Evolutionary conservation across 2,113 vertebrate species (phyloP).

Genomic region (Platichthys stellatus): DNA sequence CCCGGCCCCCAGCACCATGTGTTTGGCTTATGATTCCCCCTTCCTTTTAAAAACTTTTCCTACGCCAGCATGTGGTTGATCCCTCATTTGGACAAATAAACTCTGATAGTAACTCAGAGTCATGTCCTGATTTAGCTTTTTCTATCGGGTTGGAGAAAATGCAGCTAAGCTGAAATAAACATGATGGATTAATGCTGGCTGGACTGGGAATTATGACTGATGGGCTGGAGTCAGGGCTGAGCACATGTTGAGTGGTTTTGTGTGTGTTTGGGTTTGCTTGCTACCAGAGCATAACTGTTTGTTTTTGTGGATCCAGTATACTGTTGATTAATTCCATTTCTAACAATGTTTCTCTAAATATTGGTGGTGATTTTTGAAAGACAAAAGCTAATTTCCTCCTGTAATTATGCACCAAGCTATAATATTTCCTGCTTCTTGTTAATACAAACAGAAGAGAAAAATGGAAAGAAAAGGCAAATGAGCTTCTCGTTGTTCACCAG

Average conservation of each 20-base stretch:
- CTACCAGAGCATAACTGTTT: background rate
- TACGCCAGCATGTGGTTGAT: slow-evolving; percentile 61
- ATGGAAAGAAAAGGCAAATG: background rate
- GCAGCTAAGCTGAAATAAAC: slow-evolving; percentile 29
- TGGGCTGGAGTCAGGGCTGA: background rate
- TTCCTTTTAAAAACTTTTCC: slow-evolving; percentile 31
- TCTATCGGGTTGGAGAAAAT: slow-evolving; percentile 13
- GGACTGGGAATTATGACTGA: slow-evolving; percentile 31
- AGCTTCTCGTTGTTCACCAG: too few relatives aligned
- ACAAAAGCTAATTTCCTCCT: background rate
- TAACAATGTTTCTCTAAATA: background rate
- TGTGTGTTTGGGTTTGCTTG: slow-evolving; percentile 1
- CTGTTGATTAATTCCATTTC: background rate
- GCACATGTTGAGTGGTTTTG: background rate
- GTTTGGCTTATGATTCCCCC: slow-evolving; percentile 56
- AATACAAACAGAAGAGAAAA: background rate
- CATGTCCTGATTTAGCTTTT: slow-evolving; percentile 48
- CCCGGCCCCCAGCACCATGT: slow-evolving; percentile 53
- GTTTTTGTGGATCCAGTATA: background rate
- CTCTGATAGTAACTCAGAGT: slow-evolving; percentile 49
- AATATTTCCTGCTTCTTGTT: background rate
- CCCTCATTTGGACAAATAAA: slow-evolving; percentile 63
- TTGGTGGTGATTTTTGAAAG: background rate
- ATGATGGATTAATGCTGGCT: slow-evolving; percentile 13
- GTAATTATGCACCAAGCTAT: background rate